phyloP scores from a whole-genome alignment of 2,113 vertebrate genomes.

The Sinocyclocheilus rhinocerous region DNA sequence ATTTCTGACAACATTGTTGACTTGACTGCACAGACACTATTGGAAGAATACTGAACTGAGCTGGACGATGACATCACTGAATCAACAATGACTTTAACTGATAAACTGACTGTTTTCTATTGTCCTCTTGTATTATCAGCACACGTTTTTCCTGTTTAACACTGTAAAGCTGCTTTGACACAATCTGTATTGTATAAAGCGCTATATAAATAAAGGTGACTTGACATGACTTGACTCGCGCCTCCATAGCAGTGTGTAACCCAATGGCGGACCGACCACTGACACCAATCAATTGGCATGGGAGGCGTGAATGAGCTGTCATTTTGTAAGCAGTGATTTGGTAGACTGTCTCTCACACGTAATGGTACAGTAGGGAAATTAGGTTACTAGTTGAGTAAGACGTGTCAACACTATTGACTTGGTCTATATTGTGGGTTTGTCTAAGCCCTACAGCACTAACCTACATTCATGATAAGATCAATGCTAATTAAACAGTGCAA shows the following conservation, averaged over 20 bases:
- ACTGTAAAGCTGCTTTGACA: too few species aligned
- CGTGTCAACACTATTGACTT: constrained; percentile 3
- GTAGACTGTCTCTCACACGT: background rate
- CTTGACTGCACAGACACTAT: too few species aligned
- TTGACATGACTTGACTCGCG: constrained; percentile 27
- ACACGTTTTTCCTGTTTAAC: too few species aligned
- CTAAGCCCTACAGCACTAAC: constrained; percentile 57
- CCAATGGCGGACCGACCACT: background rate
- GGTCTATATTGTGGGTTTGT: background rate
- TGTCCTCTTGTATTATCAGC: too few species aligned
- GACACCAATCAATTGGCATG: constrained; percentile 48
- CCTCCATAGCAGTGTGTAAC: constrained; percentile 38
- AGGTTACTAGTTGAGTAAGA: constrained; percentile 22
- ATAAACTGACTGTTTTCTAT: too few species aligned
- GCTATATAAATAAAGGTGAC: too few species aligned
- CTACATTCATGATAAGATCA: constrained; percentile 62
- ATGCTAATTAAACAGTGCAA: constrained; percentile 73
- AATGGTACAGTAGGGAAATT: constrained; percentile 1
- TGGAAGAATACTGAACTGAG: too few species aligned
- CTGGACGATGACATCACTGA: too few species aligned
- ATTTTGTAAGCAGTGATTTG: constrained; percentile 16
- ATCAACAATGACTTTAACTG: too few species aligned
- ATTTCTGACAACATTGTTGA: too few species aligned
- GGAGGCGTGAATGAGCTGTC: constrained; percentile 6
- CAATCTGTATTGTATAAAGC: too few species aligned